These are phyloP conservation scores for Diplolepis rosae DNA, from an alignment of 2,888 invertebrate species.

Conservation along the genomic window DNA sequence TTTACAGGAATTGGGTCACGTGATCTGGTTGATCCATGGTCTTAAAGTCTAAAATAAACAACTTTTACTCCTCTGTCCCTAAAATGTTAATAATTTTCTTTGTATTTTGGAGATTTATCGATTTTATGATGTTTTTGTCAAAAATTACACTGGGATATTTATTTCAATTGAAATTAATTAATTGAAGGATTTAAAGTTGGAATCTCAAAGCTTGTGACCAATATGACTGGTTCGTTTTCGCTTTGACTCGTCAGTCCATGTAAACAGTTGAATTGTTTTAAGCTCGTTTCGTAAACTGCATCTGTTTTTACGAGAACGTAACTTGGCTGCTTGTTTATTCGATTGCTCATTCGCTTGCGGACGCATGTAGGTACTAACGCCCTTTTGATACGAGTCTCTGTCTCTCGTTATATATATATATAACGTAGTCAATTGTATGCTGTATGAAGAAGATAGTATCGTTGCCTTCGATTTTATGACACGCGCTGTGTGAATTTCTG, in stretches of 20 bases:
- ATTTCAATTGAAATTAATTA: background rate
- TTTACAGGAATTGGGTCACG: too few species aligned
- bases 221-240: conserved; percentile 16
- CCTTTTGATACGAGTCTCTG: conserved; percentile 11
- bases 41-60: too few species aligned
- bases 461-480: conserved; percentile 2
- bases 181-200: conserved; percentile 1
- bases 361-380: conserved; percentile 15
- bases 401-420: conserved; percentile 25
- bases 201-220: conserved; percentile 13
- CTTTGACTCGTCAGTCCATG: conserved; percentile 28
- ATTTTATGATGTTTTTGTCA: background rate
- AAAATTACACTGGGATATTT: background rate
- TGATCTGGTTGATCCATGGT: too few species aligned
- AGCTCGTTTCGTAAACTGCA: conserved; percentile 55
- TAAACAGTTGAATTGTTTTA: conserved; percentile 20
- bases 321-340: conserved; percentile 39
- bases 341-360: conserved; percentile 30
- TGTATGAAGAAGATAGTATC: conserved; percentile 36
- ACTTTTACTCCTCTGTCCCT: too few species aligned
- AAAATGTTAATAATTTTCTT: background rate
- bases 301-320: conserved; percentile 49
- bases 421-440: conserved; percentile 31
- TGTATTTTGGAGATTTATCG: too few species aligned
- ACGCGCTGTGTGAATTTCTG: conserved; percentile 1